Conservation (phyloP, 2,113 vertebrate species). For the Lamprotornis superbus region DNA sequence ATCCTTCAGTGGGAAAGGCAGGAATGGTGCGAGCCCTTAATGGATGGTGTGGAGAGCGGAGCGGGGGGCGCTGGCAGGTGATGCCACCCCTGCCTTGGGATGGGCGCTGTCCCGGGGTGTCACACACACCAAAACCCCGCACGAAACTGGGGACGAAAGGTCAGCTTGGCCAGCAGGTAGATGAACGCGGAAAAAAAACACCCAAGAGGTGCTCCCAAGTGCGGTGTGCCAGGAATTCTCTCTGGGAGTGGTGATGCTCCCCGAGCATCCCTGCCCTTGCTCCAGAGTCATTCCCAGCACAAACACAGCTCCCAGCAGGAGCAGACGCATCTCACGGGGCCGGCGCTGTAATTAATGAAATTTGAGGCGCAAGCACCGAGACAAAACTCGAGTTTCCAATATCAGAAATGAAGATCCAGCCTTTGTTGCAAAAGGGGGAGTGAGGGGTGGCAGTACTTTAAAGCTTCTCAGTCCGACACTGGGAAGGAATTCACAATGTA, state of each 20-base stretch:
- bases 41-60: not conserved
- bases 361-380: constrained; percentile 58
- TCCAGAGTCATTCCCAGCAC: constrained; percentile 52
- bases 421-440: constrained; percentile 27
- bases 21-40: not conserved
- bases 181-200: not conserved
- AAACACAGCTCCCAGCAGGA: constrained; percentile 63
- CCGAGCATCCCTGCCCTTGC: constrained; percentile 38
- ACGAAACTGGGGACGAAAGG: too few relatives aligned
- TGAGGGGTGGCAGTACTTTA: constrained; percentile 30
- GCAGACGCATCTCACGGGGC: constrained; percentile 58
- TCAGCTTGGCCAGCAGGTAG: too few relatives aligned
- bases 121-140: too few relatives aligned
- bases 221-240: not conserved
- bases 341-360: constrained; percentile 71
- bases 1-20: not conserved
- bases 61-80: not conserved
- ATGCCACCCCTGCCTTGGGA: too few relatives aligned
- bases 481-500: constrained; percentile 54
- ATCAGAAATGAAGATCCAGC: constrained; percentile 49
- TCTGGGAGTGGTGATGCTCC: not conserved
- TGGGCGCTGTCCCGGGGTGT: too few relatives aligned
- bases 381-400: constrained; percentile 49
- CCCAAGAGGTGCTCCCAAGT: not conserved
- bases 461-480: constrained; percentile 53